These are phyloP conservation scores for Molossus molossus DNA, from an alignment of 2,797 vertebrate genomes.

Conservation along the genomic window DNA sequence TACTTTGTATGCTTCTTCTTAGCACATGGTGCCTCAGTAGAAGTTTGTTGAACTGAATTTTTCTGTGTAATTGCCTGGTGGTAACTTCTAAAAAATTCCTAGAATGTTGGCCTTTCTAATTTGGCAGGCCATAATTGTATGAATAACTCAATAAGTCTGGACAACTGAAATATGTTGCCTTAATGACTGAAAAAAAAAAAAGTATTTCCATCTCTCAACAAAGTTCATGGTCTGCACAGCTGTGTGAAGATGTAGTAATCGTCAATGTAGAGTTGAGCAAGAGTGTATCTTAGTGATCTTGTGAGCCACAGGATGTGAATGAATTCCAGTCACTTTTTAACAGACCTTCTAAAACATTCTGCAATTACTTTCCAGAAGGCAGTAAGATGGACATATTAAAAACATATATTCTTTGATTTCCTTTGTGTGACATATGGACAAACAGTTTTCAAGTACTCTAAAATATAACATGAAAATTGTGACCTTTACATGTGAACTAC, in stretches of 20 bases:
- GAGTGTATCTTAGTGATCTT: not conserved
- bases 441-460: not conserved
- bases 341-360: not conserved
- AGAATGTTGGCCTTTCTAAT: constrained; percentile 54
- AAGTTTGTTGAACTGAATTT: constrained; percentile 44
- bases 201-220: constrained; percentile 10
- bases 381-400: not conserved
- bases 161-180: constrained; percentile 13
- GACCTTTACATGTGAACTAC: not conserved
- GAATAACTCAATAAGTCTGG: constrained; percentile 16
- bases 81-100: constrained; percentile 2
- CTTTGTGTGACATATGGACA: not conserved
- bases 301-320: not conserved
- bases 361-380: not conserved
- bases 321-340: not conserved
- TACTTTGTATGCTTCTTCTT: constrained; percentile 44
- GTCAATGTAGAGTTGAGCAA: not conserved
- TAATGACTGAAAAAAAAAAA: constrained; percentile 22
- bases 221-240: not conserved
- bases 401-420: not conserved
- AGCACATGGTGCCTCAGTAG: not conserved
- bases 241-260: not conserved
- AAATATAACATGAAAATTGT: not conserved
- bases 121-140: not conserved
- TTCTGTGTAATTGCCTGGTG: constrained; percentile 9